Conservation (phyloP, 2,888 invertebrate species). For the Bruchidius siliquastri region DNA sequence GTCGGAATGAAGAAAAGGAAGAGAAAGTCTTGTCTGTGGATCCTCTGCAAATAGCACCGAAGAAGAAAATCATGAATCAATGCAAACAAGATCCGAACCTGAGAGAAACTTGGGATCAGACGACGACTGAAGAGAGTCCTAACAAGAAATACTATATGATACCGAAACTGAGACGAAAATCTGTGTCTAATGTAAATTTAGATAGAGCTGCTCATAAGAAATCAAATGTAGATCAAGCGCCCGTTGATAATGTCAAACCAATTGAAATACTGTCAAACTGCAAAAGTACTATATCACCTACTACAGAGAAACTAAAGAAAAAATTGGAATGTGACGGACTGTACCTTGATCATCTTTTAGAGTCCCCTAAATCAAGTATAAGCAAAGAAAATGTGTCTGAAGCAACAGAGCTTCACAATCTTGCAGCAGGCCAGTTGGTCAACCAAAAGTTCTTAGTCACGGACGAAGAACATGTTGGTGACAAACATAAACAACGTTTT, state of each 20-base stretch:
- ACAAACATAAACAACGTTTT: no score
- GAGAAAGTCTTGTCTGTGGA: background rate
- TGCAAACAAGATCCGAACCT: conserved; percentile 4
- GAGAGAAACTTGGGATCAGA: conserved; percentile 4
- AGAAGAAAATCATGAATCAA: conserved; percentile 2
- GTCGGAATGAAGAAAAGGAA: background rate
- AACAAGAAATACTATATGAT: conserved; percentile 6
- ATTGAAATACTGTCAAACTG: conserved; percentile 3
- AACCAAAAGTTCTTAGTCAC: no score
- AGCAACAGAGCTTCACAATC: no score
- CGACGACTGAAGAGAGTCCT: background rate
- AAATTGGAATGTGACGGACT: conserved; percentile 6
- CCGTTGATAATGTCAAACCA: no score
- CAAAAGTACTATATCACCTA: conserved; percentile 11
- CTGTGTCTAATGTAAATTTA: background rate
- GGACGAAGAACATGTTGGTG: no score
- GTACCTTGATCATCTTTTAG: no score
- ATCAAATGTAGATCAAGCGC: no score
- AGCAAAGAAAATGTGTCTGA: no score
- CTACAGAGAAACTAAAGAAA: conserved; percentile 10
- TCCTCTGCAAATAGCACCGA: background rate
- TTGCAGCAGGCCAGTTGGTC: no score
- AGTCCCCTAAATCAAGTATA: no score
- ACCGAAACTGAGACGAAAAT: conserved; percentile 8
- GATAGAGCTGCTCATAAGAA: no score